Conservation (phyloP, 2,113 vertebrate genomes). For the Istiophorus platypterus region DNA sequence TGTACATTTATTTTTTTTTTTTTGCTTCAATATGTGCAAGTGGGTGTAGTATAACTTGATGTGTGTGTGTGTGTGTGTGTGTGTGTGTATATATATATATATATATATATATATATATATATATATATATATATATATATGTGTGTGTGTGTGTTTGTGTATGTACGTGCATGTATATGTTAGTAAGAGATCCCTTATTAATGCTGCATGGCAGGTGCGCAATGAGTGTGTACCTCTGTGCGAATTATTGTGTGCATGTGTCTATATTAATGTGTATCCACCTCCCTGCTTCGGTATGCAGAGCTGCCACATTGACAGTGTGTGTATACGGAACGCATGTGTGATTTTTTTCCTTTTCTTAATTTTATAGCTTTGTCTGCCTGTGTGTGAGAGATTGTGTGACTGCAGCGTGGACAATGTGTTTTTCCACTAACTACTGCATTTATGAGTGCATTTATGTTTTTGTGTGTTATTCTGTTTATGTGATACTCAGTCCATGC, state of each 20-base stretch:
- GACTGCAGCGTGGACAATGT: neutral
- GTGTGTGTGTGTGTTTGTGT: neutral
- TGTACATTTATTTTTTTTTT: neutral
- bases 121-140: no score
- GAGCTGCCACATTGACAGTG: no score
- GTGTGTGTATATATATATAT: no score
- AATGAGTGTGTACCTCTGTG: neutral
- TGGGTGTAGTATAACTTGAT: neutral
- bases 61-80: neutral
- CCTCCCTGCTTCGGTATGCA: neutral
- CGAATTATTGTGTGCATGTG: neutral
- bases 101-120: no score
- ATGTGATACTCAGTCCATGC: neutral
- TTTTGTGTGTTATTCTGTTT: neutral
- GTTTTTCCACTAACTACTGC: neutral
- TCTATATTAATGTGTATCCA: neutral
- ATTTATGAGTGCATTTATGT: neutral
- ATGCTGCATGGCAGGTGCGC: neutral
- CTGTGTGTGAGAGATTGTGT: neutral
- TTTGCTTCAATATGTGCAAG: fast-evolving
- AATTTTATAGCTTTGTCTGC: neutral
- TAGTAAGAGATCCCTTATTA: neutral
- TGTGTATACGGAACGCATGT: neutral
- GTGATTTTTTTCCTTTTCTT: neutral
- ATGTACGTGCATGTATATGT: no score